Evolutionary conservation across 2,888 invertebrate genomes (phyloP), one percentile per base, ranked within the genome.

Genomic region (Apamea sordens): DNA sequence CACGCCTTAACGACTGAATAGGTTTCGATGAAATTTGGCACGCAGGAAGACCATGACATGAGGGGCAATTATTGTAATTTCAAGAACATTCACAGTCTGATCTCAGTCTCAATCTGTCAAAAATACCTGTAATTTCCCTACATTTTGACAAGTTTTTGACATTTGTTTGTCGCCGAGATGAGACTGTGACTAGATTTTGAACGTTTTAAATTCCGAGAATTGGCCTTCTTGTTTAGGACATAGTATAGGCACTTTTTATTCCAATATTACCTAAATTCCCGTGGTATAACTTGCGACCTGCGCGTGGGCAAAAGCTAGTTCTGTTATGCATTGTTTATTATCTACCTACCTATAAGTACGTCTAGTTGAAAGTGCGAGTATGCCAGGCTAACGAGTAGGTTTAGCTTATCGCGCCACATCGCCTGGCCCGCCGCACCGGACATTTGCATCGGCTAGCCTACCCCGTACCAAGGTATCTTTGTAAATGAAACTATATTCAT

Each of bases 351-450:
- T 79, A 44, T 44, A 64, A 18, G n/a, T 56, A 67, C 59, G 28
- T 86, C 56, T 84, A 67, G 68, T 70, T 74, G 85, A 88, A 87
- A 89, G 83, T 88, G 83, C 59, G 79, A 89, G 79, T 83, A 75
- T 64, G 63, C 59, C 41, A 44, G 56, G 36, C 71, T 77, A 77
- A 80, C 69, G 72, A 80, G 81, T 79, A 69, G 72, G 36, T 85
- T 41, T 70, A 5, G 47, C 53, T 81, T 83, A 81, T 82, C 76
- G 79, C 59, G 21, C 44, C 65, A 47, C 65, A 81, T 81, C 67
- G 75, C 68, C 70, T 75, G 47, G 21, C 63, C 75, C 32, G 70
- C 61, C 36, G 63, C 77, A 21, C 21, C 63, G 65, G 63, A 76
- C 73, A 82, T 86, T 88, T 85, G 79, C 79, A 79, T 80, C 72